Percentiles rank a stretch among this genome's conserved stretches.
Conservation (phyloP, 2,113 vertebrate genomes). For the Brachypodius melanocephalos region DNA sequence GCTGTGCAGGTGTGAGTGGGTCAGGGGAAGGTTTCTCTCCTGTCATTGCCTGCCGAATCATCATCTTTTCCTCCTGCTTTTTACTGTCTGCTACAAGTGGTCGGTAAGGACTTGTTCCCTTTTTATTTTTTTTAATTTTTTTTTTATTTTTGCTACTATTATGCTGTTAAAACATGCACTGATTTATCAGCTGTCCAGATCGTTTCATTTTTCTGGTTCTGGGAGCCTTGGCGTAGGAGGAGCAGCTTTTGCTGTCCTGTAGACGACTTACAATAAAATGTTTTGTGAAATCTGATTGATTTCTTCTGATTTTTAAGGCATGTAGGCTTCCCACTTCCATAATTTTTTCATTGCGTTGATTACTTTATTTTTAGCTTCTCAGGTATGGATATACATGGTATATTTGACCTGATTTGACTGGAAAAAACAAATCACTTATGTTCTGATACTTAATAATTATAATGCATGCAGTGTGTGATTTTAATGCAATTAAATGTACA, state of each 20-base stretch:
- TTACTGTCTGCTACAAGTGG: neutral
- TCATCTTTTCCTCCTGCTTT: neutral
- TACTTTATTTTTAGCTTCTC: neutral
- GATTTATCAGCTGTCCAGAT: neutral
- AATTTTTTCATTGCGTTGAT: neutral
- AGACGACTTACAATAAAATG: neutral
- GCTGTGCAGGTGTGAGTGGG: neutral
- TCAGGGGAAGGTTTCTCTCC: neutral
- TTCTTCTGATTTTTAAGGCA: neutral
- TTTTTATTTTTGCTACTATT: neutral
- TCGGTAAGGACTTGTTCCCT: neutral
- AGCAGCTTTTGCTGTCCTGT: neutral
- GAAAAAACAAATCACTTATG: neutral
- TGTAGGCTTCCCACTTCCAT: neutral
- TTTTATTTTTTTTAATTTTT: too few species aligned
- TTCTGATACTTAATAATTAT: neutral
- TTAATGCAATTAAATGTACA: neutral
- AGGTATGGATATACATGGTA: neutral
- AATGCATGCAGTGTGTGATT: neutral
- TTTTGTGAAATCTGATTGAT: neutral
- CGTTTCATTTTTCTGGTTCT: neutral
- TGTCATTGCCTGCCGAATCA: neutral
- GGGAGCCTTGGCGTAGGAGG: rapidly evolving
- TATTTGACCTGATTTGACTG: neutral
- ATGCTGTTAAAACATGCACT: neutral